Conservation (phyloP, 2,888 invertebrate species). For the Alcis repandata region DNA sequence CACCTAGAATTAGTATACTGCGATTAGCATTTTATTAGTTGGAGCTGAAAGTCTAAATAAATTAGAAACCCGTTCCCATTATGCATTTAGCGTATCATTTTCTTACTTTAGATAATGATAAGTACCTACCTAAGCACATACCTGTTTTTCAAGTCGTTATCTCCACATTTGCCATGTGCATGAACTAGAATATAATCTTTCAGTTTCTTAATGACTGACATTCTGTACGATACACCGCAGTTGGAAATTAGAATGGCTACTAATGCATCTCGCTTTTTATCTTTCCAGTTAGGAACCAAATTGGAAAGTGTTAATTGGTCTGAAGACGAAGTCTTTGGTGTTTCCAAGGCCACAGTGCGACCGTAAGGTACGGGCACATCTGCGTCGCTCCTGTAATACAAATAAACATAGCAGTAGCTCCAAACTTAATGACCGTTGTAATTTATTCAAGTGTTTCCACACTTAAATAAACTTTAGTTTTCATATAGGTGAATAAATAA, state of each 20-base stretch:
- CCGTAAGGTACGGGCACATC: constrained; percentile 90
- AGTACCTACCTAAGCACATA: too few relatives aligned
- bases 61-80: too few relatives aligned
- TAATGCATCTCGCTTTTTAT: constrained; percentile 76
- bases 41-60: too few relatives aligned
- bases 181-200: constrained; percentile 87
- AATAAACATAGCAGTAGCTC: background rate
- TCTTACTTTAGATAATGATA: too few relatives aligned
- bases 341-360: constrained; percentile 74
- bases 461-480: too few relatives aligned
- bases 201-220: constrained; percentile 84
- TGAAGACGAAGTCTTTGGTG: constrained; percentile 19
- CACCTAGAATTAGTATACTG: too few relatives aligned
- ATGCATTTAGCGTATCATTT: too few relatives aligned
- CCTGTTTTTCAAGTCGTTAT: constrained; percentile 47
- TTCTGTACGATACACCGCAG: constrained; percentile 81
- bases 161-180: constrained; percentile 86
- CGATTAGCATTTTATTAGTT: too few relatives aligned
- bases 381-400: constrained; percentile 85
- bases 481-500: too few relatives aligned
- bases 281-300: constrained; percentile 70
- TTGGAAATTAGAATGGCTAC: constrained; percentile 87
- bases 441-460: too few relatives aligned
- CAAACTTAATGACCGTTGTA: too few relatives aligned
- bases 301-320: constrained; percentile 41